These are phyloP conservation scores for Rhabdophis nuchalis DNA, from an alignment of 2,797 vertebrate genomes.

Conservation along the genomic window DNA sequence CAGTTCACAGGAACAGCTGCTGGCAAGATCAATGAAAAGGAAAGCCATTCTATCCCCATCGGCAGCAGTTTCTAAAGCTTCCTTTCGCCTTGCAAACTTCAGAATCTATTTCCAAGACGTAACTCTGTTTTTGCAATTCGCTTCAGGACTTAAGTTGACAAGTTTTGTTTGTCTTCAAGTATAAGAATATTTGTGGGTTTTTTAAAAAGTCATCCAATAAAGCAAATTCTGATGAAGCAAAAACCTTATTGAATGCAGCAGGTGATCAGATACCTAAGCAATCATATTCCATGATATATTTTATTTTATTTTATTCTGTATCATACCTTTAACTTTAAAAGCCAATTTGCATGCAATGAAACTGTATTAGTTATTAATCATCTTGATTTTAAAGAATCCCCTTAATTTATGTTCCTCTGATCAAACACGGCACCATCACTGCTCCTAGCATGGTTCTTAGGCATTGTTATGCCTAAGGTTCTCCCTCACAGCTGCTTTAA, in stretches of 20 bases:
- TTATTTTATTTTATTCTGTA: not conserved
- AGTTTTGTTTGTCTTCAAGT: not conserved
- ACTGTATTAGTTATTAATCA: no score
- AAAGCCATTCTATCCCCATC: not conserved
- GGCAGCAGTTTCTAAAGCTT: not conserved
- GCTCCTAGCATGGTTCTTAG: not conserved
- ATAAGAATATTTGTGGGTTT: not conserved
- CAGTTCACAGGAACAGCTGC: not conserved
- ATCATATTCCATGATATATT: not conserved
- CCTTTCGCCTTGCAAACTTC: not conserved
- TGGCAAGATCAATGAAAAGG: constrained; percentile 1
- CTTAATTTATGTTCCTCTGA: not conserved
- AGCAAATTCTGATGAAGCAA: not conserved
- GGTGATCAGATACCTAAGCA: not conserved
- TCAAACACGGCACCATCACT: not conserved
- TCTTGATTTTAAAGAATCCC: not conserved
- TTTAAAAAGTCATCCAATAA: not conserved
- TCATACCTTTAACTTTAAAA: not conserved
- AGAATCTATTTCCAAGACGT: not conserved
- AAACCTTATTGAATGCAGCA: not conserved
- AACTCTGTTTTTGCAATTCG: constrained; percentile 2
- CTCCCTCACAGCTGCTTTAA: not conserved
- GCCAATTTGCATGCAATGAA: not conserved
- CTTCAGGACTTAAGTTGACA: not conserved
- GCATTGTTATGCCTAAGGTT: not conserved